A percentile compares a stretch with the other conserved stretches of the same genome.
These are phyloP conservation scores for Ovis aries DNA, from an alignment of 2,113 vertebrate species.

Conservation along the genomic window DNA sequence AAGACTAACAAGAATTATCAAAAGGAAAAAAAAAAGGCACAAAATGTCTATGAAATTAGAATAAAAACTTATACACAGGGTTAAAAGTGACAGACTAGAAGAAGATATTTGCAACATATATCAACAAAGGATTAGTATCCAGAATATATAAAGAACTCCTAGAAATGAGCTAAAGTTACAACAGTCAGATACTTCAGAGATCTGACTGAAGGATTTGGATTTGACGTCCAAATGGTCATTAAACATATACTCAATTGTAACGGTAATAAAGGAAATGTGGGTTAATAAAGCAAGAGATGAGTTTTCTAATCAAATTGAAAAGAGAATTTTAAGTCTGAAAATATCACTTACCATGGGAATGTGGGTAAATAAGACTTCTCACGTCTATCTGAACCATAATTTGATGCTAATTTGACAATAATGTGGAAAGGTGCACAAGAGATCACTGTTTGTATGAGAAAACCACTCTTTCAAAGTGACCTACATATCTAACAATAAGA, in stretches of 20 bases:
- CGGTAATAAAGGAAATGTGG: neutral
- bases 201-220: neutral
- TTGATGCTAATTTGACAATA: constrained; percentile 5
- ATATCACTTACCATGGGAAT: neutral
- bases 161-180: neutral
- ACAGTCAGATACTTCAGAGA: neutral
- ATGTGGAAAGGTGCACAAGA: neutral
- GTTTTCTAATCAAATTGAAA: constrained; percentile 4
- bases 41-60: neutral
- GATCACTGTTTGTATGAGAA: neutral
- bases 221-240: neutral
- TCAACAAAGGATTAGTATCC: neutral
- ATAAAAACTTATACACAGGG: neutral
- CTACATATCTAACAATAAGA: neutral
- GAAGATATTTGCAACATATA: neutral
- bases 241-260: neutral
- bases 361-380: neutral
- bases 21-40: neutral
- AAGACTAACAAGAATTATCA: neutral
- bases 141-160: neutral
- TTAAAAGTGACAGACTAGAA: neutral
- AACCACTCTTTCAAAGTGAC: constrained; percentile 4
- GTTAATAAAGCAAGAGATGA: constrained; percentile 1
- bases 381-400: neutral
- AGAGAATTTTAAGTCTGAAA: constrained; percentile 11